These are phyloP conservation scores for Callyntrura guangdongensis DNA, from an alignment of 2,888 invertebrate genomes.

Conservation along the genomic window DNA sequence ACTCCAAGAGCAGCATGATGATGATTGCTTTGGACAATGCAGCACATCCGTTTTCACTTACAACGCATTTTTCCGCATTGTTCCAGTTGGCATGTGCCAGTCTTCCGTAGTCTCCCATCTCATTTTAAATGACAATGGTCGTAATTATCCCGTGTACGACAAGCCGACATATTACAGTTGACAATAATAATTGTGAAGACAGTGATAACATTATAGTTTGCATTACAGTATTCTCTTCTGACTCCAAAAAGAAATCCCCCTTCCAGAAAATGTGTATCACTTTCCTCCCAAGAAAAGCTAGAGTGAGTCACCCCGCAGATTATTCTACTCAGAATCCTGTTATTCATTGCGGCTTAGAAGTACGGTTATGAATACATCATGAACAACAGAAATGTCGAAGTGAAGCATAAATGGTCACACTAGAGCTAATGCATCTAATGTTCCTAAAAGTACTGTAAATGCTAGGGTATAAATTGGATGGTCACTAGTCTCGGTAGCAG, in stretches of 20 bases:
- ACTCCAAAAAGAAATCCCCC: not conserved
- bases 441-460: slow-evolving; percentile 4
- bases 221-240: not conserved
- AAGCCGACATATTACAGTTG: not conserved
- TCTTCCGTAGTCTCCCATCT: not conserved
- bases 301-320: not conserved
- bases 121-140: not conserved
- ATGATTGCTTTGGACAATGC: not conserved
- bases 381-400: not conserved
- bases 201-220: not conserved
- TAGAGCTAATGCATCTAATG: not conserved
- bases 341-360: not conserved
- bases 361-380: not conserved
- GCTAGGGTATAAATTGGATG: not conserved
- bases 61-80: slow-evolving; percentile 16
- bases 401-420: not conserved
- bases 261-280: not conserved
- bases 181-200: slow-evolving; percentile 3
- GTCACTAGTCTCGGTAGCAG: not conserved
- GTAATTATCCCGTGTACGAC: not conserved
- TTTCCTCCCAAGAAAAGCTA: not conserved
- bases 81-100: not conserved
- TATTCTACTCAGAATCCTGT: not conserved
- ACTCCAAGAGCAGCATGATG: not conserved
- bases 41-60: slow-evolving; percentile 18